Conservation (phyloP, 2,113 vertebrate species). For the Indicator maculatus region DNA sequence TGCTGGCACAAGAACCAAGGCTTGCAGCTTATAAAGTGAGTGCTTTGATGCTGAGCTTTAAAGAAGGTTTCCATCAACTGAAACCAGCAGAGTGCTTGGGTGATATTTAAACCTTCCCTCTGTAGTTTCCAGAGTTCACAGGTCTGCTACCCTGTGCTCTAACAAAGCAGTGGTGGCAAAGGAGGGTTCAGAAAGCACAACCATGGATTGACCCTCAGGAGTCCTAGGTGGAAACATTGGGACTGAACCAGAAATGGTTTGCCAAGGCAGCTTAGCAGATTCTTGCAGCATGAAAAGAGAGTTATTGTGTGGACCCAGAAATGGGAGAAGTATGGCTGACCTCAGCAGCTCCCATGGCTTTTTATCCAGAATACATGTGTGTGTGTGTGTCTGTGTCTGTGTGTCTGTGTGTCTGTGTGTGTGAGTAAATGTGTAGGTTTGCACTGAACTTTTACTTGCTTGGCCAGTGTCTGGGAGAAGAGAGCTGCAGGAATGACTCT, state of each 20-base stretch:
- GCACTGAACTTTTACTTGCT: not conserved
- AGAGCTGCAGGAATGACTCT: slow-evolving; percentile 11
- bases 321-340: not conserved
- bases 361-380: not conserved
- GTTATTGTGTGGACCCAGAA: not conserved
- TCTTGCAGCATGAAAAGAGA: not conserved
- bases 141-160: not conserved
- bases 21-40: slow-evolving; percentile 72
- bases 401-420: not conserved
- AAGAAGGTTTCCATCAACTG: slow-evolving; percentile 63
- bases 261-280: not conserved
- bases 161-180: not conserved
- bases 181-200: not conserved
- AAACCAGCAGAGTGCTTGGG: slow-evolving; percentile 54
- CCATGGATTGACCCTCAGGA: not conserved
- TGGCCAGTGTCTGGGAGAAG: not conserved
- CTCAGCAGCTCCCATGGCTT: not conserved
- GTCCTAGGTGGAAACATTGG: not conserved
- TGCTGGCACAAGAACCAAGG: slow-evolving; percentile 69
- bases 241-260: not conserved
- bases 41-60: slow-evolving; percentile 73
- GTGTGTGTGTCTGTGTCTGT: not conserved
- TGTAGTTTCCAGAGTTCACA: not conserved
- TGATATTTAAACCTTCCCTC: slow-evolving; percentile 50
- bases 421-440: not conserved